Evolutionary conservation across 2,797 vertebrate species (phyloP).

Genomic region (Clarias fuscus): DNA sequence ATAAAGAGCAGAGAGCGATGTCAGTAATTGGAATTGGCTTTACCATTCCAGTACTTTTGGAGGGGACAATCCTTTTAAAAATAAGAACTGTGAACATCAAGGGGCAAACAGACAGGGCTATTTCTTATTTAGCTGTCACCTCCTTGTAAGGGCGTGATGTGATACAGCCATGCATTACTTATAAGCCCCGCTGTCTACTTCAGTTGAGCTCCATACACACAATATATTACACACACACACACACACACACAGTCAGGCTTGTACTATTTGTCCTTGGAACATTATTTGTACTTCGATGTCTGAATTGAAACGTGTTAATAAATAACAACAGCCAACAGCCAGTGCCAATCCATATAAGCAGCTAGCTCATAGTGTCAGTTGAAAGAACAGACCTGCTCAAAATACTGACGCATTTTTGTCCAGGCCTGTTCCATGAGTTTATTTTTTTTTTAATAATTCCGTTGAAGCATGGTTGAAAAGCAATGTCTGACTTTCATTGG

Average conservation of each 20-base stretch:
- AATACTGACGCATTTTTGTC: constrained; percentile 45
- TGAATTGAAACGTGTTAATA: constrained; percentile 39
- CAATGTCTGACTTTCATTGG: too few species aligned
- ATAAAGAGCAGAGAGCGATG: constrained; percentile 13
- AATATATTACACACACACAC: constrained; percentile 8
- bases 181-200: not conserved
- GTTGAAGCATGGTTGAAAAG: too few species aligned
- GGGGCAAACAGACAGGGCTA: not conserved
- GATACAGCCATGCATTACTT: constrained; percentile 4
- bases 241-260: not conserved
- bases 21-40: not conserved
- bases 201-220: constrained; percentile 8
- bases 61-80: not conserved
- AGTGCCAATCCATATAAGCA: not conserved
- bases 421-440: too few species aligned
- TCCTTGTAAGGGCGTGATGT: not conserved
- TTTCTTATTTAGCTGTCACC: not conserved
- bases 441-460: too few species aligned
- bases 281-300: constrained; percentile 23
- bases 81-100: not conserved
- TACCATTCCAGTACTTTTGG: not conserved
- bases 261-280: constrained; percentile 35
- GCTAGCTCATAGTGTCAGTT: constrained; percentile 8
- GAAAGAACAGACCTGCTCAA: constrained; percentile 38
- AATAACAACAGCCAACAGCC: not conserved